A percentile compares a stretch with the other conserved stretches of the same genome.
Evolutionary conservation across 2,113 vertebrate genomes (phyloP).

Genomic region (Callocephalon fimbriatum): DNA sequence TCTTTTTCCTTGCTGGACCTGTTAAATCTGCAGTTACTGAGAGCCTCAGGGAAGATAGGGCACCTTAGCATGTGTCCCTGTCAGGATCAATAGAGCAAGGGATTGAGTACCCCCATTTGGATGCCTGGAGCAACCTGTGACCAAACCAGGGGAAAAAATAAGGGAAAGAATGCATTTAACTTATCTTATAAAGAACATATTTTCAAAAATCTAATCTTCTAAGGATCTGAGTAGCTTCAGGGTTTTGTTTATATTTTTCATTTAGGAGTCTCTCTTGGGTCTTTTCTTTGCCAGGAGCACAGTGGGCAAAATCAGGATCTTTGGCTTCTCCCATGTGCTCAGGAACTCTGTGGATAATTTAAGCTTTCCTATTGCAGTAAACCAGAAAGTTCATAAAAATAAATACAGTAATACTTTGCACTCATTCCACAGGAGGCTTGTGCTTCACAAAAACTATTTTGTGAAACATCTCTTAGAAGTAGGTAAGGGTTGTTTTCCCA

Average conservation of each 20-base stretch:
- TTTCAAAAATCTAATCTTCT: conserved; percentile 68
- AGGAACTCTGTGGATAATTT: conserved; percentile 64
- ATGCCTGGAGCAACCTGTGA: conserved; percentile 58
- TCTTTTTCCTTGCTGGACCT: conserved; percentile 31
- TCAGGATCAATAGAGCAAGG: conserved; percentile 59
- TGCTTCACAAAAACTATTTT: conserved; percentile 23
- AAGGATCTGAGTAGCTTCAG: conserved; percentile 65
- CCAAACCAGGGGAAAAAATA: conserved; percentile 40
- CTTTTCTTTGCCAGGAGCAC: conserved; percentile 67
- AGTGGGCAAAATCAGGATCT: conserved; percentile 62
- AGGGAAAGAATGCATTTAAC: conserved; percentile 62
- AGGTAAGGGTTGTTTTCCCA: background rate
- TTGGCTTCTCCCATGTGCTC: conserved; percentile 49
- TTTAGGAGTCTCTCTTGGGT: conserved; percentile 67
- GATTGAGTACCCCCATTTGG: conserved; percentile 29
- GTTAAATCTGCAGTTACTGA: conserved; percentile 45
- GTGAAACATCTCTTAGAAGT: conserved; percentile 21
- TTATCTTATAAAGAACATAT: conserved; percentile 69
- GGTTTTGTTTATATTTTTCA: conserved; percentile 77
- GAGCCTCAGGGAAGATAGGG: conserved; percentile 23
- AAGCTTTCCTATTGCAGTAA: conserved; percentile 54
- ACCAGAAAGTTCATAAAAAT: conserved; percentile 57
- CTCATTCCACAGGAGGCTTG: conserved; percentile 48
- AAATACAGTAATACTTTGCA: conserved; percentile 60
- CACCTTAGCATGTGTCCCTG: conserved; percentile 53